These are phyloP conservation scores for Lycaena phlaeas DNA, from an alignment of 2,888 invertebrate species.

Conservation along the genomic window DNA sequence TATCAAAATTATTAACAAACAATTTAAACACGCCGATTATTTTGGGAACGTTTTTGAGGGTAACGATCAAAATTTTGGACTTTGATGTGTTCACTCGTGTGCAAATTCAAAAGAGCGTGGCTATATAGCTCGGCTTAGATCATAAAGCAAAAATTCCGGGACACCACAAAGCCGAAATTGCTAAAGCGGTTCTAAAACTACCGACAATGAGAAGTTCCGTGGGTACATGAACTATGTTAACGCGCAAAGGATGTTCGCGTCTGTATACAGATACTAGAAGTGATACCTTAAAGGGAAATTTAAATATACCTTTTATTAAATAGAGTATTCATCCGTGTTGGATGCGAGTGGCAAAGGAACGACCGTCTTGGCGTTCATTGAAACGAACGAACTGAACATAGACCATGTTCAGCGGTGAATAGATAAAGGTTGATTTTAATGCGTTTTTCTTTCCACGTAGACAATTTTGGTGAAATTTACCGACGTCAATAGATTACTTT, in stretches of 20 bases:
- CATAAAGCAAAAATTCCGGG: slow-evolving; percentile 37
- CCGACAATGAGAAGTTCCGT: slow-evolving; percentile 30
- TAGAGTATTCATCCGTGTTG: too few relatives aligned
- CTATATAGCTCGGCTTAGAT: slow-evolving; percentile 22
- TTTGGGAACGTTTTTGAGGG: background rate
- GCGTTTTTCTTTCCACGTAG: too few relatives aligned
- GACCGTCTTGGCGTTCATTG: too few relatives aligned
- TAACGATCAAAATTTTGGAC: background rate
- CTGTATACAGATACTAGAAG: slow-evolving; percentile 2
- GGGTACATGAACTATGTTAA: slow-evolving; percentile 26
- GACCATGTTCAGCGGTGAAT: too few relatives aligned
- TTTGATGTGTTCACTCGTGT: slow-evolving; percentile 10
- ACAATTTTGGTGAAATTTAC: too few relatives aligned
- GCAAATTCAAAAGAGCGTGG: slow-evolving; percentile 20
- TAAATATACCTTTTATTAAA: too few relatives aligned
- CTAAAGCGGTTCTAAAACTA: slow-evolving; percentile 35
- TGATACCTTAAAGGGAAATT: background rate
- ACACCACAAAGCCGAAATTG: slow-evolving; percentile 42
- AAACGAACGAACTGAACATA: too few relatives aligned
- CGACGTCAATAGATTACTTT: too few relatives aligned
- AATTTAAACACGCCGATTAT: background rate
- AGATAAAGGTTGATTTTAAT: too few relatives aligned
- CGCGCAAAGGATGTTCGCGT: slow-evolving; percentile 21
- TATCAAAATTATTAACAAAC: background rate
- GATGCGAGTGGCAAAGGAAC: too few relatives aligned